Percentiles rank a stretch among this genome's conserved stretches.
Conservation (phyloP, 2,113 vertebrate species). For the Merops nubicus region DNA sequence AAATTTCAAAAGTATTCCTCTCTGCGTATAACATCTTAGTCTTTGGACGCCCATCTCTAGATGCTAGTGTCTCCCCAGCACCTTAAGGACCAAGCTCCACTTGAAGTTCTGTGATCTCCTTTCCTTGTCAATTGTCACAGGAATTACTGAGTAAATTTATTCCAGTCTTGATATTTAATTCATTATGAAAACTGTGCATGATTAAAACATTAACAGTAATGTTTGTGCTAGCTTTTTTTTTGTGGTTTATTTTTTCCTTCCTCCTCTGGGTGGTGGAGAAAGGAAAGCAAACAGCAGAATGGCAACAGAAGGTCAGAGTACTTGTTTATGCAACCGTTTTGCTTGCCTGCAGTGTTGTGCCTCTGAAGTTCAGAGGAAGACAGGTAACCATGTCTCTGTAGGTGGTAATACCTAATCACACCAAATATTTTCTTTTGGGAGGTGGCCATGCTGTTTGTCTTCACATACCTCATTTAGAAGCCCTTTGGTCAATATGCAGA, state of each 20-base stretch:
- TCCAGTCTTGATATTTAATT: not conserved
- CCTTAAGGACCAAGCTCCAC: not conserved
- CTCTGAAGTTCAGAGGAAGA: not conserved
- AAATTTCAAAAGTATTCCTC: not conserved
- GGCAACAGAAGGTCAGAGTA: not conserved
- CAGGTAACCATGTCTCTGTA: not conserved
- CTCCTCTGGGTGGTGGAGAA: not conserved
- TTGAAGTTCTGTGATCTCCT: not conserved
- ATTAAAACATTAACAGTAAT: not conserved
- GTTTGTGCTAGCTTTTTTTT: not conserved
- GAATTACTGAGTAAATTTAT: not conserved
- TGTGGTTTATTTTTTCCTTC: not conserved
- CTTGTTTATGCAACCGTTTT: not conserved
- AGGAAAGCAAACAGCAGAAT: not conserved
- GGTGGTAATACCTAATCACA: not conserved
- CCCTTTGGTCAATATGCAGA: not conserved
- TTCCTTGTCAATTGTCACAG: not conserved
- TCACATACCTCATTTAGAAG: not conserved
- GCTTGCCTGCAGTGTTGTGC: not conserved
- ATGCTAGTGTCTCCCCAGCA: not conserved
- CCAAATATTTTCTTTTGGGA: not conserved
- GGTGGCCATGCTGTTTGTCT: not conserved
- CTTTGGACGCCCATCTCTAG: not conserved
- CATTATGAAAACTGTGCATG: not conserved
- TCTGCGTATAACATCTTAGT: not conserved